Evolutionary conservation across 2,113 vertebrate species (phyloP).

Genomic region (human (Homo sapiens)): GRCh38 chr9:68482001-68482500

Average conservation of each 20-base stretch:
- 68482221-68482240: background rate
- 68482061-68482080: background rate
- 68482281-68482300: background rate
- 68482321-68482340: background rate
- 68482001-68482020: background rate
- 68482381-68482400: background rate
- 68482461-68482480: background rate
- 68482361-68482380: background rate
- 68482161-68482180: background rate
- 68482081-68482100: no score
- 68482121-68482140: background rate
- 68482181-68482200: background rate
- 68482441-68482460: background rate
- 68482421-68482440: background rate
- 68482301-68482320: background rate
- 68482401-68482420: background rate
- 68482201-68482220: background rate
- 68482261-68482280: background rate
- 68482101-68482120: rapidly evolving
- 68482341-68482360: background rate
- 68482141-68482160: background rate
- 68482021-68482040: background rate
- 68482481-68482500: background rate
- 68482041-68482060: background rate
- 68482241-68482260: background rate